These are phyloP conservation scores for Poecile montanus DNA, from an alignment of 2,797 vertebrate species.

Conservation along the genomic window DNA sequence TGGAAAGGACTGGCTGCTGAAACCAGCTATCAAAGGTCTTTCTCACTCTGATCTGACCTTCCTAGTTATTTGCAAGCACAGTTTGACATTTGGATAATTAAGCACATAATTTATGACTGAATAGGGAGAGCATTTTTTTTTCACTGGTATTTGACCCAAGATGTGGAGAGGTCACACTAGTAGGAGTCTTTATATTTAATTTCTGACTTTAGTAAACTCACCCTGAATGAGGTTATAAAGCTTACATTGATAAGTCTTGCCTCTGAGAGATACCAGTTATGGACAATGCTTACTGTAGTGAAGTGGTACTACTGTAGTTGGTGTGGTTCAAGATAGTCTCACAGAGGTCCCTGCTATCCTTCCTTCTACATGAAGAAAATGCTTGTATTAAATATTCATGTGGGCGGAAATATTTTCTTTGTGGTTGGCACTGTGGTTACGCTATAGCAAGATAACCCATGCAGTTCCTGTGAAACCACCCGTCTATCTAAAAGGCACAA, in stretches of 20 bases:
- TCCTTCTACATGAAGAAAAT: constrained; percentile 31
- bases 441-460: not conserved
- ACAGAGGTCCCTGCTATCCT: not conserved
- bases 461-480: not conserved
- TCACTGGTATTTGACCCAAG: not conserved
- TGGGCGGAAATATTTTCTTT: not conserved
- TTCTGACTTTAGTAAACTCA: not conserved
- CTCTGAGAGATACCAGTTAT: not conserved
- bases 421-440: not conserved
- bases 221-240: not conserved
- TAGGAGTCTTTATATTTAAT: not conserved
- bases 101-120: constrained; percentile 35
- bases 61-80: constrained; percentile 15
- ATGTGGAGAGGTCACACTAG: not conserved
- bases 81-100: constrained; percentile 54
- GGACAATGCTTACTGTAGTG: not conserved
- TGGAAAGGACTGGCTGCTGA: not conserved
- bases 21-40: constrained; percentile 17
- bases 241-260: not conserved
- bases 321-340: not conserved
- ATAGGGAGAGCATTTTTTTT: not conserved
- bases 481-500: not conserved
- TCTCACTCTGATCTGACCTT: constrained; percentile 25
- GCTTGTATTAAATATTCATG: constrained; percentile 17
- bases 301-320: not conserved